Evolutionary conservation across 1,140 invertebrate species (phyloP).

Genomic region (Coptotermes formosanus): DNA sequence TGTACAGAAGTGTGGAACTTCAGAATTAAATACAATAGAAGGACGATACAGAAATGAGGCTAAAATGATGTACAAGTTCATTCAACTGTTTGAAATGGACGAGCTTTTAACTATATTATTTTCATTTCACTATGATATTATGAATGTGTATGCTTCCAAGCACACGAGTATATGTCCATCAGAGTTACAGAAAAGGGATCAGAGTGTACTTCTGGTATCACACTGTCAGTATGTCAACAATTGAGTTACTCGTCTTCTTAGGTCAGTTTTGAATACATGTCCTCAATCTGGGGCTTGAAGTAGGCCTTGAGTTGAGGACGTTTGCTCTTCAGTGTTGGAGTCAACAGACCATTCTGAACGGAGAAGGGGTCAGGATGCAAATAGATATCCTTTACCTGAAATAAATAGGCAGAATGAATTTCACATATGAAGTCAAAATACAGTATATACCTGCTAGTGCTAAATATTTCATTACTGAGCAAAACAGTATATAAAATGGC

Average conservation of each 20-base stretch:
- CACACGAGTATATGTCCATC: neutral
- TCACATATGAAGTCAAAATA: too few species aligned
- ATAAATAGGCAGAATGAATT: neutral
- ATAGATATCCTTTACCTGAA: conserved; percentile 92
- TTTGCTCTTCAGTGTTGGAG: conserved; percentile 95
- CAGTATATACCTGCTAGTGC: too few species aligned
- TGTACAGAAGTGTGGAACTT: neutral
- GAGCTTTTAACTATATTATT: neutral
- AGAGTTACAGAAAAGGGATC: neutral
- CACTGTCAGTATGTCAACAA: neutral
- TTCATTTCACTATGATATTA: neutral
- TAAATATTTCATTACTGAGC: too few species aligned
- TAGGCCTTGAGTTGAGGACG: conserved; percentile 84
- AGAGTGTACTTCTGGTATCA: neutral
- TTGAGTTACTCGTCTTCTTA: conserved; percentile 38
- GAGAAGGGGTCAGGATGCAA: conserved; percentile 92
- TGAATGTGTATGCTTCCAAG: neutral
- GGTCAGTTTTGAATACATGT: conserved; percentile 73
- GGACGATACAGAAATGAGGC: neutral
- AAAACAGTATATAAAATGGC: too few species aligned
- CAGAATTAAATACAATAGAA: neutral
- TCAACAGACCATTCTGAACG: conserved; percentile 93
- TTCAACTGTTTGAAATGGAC: neutral
- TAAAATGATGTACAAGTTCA: neutral
- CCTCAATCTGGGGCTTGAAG: conserved; percentile 87